Conservation (phyloP, 2,888 invertebrate species). For the Xanthorhoe spadicearia region DNA sequence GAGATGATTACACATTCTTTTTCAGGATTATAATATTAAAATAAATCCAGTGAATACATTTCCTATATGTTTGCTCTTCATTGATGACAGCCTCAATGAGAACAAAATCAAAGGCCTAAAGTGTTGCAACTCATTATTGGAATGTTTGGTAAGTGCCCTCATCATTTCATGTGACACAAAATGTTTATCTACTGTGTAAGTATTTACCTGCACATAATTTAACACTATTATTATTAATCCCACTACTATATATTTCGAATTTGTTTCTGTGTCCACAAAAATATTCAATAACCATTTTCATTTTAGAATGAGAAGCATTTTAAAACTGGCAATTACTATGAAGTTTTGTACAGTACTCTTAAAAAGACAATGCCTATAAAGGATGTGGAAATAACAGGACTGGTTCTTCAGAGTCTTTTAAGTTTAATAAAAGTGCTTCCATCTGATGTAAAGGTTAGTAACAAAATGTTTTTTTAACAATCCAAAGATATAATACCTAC, state of each 20-base stretch:
- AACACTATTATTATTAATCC: too few species aligned
- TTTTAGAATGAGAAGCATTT: slow-evolving; percentile 57
- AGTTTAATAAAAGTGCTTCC: slow-evolving; percentile 61
- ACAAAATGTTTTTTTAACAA: too few species aligned
- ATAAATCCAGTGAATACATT: slow-evolving; percentile 60
- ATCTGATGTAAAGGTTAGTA: slow-evolving; percentile 57
- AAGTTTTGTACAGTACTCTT: slow-evolving; percentile 67
- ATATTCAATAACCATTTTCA: too few species aligned
- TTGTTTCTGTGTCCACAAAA: too few species aligned
- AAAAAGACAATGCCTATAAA: slow-evolving; percentile 61
- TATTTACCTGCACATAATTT: too few species aligned
- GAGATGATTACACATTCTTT: slow-evolving; percentile 35
- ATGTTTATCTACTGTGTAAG: too few species aligned
- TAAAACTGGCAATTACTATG: slow-evolving; percentile 71
- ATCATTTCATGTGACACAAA: too few species aligned
- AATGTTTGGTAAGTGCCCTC: slow-evolving; percentile 62
- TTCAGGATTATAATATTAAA: slow-evolving; percentile 61
- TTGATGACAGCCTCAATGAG: slow-evolving; percentile 65
- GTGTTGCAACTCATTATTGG: slow-evolving; percentile 60
- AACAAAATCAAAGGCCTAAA: slow-evolving; percentile 69
- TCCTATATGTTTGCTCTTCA: slow-evolving; percentile 65
- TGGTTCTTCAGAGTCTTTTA: slow-evolving; percentile 58
- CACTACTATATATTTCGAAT: too few species aligned
- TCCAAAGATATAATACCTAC: too few species aligned
- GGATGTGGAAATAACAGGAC: slow-evolving; percentile 61